Evolutionary conservation across 2,113 vertebrate species (phyloP).

Genomic region (Cynocephalus volans): DNA sequence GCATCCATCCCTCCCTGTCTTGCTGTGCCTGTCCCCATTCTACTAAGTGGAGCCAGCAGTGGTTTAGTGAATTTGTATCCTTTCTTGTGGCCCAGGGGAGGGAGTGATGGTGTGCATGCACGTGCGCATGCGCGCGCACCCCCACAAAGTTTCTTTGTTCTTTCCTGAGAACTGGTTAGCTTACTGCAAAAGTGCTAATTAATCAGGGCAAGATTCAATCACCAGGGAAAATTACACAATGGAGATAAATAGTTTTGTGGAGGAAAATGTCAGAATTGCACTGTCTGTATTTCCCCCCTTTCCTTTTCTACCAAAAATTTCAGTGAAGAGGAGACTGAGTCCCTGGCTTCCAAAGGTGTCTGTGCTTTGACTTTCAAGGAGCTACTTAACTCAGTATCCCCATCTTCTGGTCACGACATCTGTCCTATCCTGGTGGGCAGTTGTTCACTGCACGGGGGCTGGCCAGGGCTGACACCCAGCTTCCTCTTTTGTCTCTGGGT

Average conservation of each 20-base stretch:
- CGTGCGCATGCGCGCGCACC: background rate
- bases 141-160: background rate
- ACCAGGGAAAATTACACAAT: background rate
- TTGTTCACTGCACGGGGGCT: background rate
- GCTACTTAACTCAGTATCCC: background rate
- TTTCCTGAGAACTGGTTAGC: conserved; percentile 19
- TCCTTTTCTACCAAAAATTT: background rate
- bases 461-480: background rate
- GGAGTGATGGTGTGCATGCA: no score
- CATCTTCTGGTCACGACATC: rapidly evolving
- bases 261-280: background rate
- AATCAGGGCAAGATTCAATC: background rate
- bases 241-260: background rate
- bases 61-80: background rate
- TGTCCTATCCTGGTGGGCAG: background rate
- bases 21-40: background rate
- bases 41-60: background rate
- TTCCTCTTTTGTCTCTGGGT: background rate
- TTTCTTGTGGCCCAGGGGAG: background rate
- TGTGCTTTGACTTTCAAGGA: background rate
- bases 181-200: conserved; percentile 59
- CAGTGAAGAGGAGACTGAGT: background rate
- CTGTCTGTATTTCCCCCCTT: background rate
- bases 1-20: background rate
- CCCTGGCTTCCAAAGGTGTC: background rate